phyloP scores from a whole-genome alignment of 37 sponge, comb jelly and placozoan species.

The Tethya wilhelma region DNA sequence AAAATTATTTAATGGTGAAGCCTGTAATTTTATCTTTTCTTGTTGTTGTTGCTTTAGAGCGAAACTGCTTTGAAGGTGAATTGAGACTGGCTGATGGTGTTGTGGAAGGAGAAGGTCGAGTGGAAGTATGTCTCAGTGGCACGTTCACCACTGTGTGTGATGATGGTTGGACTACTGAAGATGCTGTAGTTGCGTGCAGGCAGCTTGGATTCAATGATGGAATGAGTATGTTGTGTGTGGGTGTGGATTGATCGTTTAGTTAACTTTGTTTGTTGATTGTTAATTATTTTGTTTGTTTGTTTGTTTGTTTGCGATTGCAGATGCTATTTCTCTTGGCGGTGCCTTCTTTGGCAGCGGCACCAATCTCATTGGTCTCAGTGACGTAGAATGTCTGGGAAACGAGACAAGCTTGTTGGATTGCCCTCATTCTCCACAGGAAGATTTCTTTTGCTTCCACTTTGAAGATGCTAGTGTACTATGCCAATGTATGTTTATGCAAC shows the following conservation, averaged over 20 bases:
- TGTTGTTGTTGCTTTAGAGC: neutral
- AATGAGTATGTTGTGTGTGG: neutral
- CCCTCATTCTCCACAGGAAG: neutral
- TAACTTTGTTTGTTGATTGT: neutral
- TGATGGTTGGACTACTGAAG: conserved; percentile 24
- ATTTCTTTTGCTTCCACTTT: conserved; percentile 20
- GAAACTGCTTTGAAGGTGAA: conserved; percentile 21
- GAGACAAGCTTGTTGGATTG: conserved; percentile 21
- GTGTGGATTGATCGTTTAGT: neutral
- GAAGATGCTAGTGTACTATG: conserved; percentile 43
- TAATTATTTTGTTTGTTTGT: neutral
- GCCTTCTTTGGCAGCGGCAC: conserved; percentile 42
- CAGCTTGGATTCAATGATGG: conserved; percentile 42
- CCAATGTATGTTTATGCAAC: conserved; percentile 12
- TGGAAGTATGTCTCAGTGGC: conserved; percentile 32
- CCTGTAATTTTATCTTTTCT: neutral
- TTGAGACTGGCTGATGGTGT: conserved; percentile 34
- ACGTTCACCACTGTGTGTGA: conserved; percentile 57
- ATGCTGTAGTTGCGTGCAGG: conserved; percentile 59
- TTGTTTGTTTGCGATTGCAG: conserved; percentile 2
- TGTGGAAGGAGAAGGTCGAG: conserved; percentile 20
- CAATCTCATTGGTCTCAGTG: neutral
- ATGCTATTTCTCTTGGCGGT: conserved; percentile 25
- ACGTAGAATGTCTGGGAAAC: conserved; percentile 32
- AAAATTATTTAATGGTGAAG: neutral